Evolutionary conservation across 2,113 vertebrate genomes (phyloP), one percentile per base, ranked within the genome.

Genomic region (Aldabrachelys gigantea): DNA sequence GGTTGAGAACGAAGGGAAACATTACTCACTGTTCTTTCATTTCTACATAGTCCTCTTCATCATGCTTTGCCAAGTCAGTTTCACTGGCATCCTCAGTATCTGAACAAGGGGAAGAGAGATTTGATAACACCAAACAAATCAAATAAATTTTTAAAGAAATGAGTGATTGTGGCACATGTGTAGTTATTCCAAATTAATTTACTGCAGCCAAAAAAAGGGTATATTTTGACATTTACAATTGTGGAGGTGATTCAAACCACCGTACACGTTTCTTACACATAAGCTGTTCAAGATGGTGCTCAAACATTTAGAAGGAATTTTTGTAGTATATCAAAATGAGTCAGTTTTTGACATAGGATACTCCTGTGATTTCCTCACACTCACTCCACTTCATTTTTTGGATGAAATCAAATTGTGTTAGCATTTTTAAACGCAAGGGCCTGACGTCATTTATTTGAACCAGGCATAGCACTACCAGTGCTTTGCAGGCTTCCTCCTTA

Each of bases 71-170:
- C 92, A 99, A 97, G 94, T 99, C 99, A 2, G 99, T 99, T 96
- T 99, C 99, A 86, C 99, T 99, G 92, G 99, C 99, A 98, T 99
- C 99, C 97, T 99, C 99, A 0, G 99, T 99, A 97, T 99, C 99
- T 99, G 95, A 78, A 88, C 1, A 84, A 93, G 53, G 22, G 1
- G 44, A 92, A 92, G 44, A 90, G 0, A 0, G 24, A 10, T 38
- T 84, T 25, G 27, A 81, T 89, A 87, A 53, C 11, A 47, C 19
- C 41, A 78, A 47, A 44, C 38, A 78, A 44, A 76, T 25, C 22
- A 76, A 78, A 78, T 41, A 24, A 78, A 22, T 27, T 54, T 47
- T 29, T 47, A 47, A 78, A 78, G 41, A 78, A 47, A 78, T 16
- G 25, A 47, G 25, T 78, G 24, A 47, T 47, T 78, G 22, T 78